Base-by-base conservation (phyloP, 2,113 vertebrate species). In the Galemys pyrenaicus region DNA sequence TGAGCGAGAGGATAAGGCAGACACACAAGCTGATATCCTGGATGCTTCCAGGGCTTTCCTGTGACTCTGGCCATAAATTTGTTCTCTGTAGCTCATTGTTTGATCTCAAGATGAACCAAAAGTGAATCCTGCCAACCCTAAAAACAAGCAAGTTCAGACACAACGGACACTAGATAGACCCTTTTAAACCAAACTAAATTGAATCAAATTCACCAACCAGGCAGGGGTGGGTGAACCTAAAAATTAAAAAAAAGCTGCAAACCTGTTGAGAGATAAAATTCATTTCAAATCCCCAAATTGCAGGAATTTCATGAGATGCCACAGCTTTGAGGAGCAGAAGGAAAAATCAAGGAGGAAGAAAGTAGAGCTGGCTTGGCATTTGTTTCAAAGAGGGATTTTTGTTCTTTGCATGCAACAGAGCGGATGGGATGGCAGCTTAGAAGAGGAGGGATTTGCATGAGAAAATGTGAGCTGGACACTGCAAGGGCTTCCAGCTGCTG, bases 111-210 rank as follows among this genome's bases (percentile, higher is more conserved):
- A 77, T 15, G 15, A 74, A 60, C 39, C 46, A 3, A 60, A 73
- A 88, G 32, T 12, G n/a, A 91, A 80, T 68, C 22, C 9, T 12
- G 58, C 32, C 51, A 74, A 84, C 30, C 30, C 6, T 9, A 30
- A 82, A 91, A 87, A 87, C 37, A 79, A 74, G 65, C 24, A 37
- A 24, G 58, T 84, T 67, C 82, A 93, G 60, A 79, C 73, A 80
- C 1, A 68, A 74, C 3, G 12, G 70, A n/a, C 12, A 11, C 39
- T 35, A 84, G 51, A 62, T 20, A 70, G 54, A 30, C 75, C 51
- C 26, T 41, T 79, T 39, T 64, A 13, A 32, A 67, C 9, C 32
- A 4, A 70, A 54, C 39, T 37, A 20, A 74, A 37, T 7, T n/a
- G 58, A 70, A 56, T 41, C 73, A n/a, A 35, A 56, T 22, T 54